Evolutionary conservation across 2,113 vertebrate species (phyloP).

Genomic region (Lophius piscatorius): DNA sequence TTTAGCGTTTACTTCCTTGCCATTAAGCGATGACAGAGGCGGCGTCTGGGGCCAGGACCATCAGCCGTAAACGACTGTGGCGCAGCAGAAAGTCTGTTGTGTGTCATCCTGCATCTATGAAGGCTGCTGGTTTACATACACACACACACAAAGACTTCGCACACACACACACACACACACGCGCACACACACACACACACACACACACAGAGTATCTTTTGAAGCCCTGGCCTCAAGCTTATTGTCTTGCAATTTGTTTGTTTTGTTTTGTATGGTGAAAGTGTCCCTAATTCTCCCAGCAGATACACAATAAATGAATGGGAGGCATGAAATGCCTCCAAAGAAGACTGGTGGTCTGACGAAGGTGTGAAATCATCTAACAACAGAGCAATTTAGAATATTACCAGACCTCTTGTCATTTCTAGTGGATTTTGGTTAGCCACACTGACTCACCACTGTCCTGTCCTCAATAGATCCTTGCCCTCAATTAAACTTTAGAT

Average conservation of each 20-base stretch:
- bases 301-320: conserved; percentile 28
- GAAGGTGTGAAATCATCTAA: conserved; percentile 10
- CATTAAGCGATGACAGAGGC: too few species aligned
- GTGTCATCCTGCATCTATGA: conserved; percentile 19
- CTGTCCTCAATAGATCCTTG: background rate
- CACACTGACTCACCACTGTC: background rate
- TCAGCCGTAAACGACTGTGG: conserved; percentile 1
- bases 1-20: too few species aligned
- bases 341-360: conserved; percentile 13
- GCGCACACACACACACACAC: background rate
- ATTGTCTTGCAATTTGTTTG: conserved; percentile 45
- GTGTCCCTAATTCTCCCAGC: conserved; percentile 25
- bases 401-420: background rate
- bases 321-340: conserved; percentile 16
- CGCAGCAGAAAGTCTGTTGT: conserved; percentile 17
- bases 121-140: conserved; percentile 6
- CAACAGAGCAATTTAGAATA: background rate
- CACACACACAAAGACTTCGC: too few species aligned
- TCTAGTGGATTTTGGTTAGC: background rate
- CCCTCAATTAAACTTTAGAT: conserved; percentile 14
- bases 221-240: conserved; percentile 46
- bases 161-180: conserved; percentile 3
- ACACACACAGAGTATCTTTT: conserved; percentile 20
- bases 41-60: too few species aligned
- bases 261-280: conserved; percentile 43